phyloP scores from a whole-genome alignment of 2,888 invertebrate species.

The Minunthozetes semirufus region DNA sequence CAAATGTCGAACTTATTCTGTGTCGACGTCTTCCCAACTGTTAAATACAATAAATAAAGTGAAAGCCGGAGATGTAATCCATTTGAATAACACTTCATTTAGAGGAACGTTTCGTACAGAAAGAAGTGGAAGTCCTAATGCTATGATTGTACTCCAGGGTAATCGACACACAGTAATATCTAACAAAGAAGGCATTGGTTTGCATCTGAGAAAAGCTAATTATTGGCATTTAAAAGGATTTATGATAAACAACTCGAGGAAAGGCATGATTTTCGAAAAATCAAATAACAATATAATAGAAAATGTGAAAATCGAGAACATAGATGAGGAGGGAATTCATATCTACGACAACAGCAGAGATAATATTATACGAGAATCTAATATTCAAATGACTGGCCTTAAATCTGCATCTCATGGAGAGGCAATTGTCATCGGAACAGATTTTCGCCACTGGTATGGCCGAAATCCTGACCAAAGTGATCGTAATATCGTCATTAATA shows the following conservation, averaged over 20 bases:
- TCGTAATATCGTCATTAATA: conserved; percentile 27
- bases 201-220: conserved; percentile 3
- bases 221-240: conserved; percentile 30
- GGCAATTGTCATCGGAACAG: conserved; percentile 9
- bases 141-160: conserved; percentile 3
- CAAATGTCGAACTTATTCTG: neutral
- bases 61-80: conserved; percentile 24
- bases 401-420: conserved; percentile 20
- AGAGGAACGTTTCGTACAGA: conserved; percentile 10
- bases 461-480: conserved; percentile 27
- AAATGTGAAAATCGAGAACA: conserved; percentile 6
- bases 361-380: conserved; percentile 3
- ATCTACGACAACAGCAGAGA: conserved; percentile 19
- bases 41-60: conserved; percentile 15
- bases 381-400: conserved; percentile 8
- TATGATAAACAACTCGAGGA: neutral
- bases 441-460: neutral
- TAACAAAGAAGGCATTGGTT: neutral
- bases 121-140: neutral
- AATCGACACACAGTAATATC: neutral
- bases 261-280: conserved; percentile 21
- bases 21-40: neutral
- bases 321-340: conserved; percentile 30
- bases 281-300: conserved; percentile 26
- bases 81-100: neutral